These are phyloP conservation scores for Telmatherina bonti DNA, from an alignment of 2,797 vertebrate genomes.

Conservation along the genomic window DNA sequence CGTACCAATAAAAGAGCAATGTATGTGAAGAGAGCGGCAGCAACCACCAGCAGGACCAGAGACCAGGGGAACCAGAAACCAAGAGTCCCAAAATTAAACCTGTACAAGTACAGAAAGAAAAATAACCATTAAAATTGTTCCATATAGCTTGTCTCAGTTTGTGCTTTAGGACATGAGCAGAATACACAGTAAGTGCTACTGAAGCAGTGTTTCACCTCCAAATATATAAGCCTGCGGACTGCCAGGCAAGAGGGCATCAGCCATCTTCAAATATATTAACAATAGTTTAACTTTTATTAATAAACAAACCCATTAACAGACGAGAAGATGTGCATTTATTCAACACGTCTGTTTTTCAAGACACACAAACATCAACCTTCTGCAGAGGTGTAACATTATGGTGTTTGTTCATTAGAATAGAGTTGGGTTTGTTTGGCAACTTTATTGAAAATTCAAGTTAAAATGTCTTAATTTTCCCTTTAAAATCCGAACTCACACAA, in stretches of 20 bases:
- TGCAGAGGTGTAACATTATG: background rate
- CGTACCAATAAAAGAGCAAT: conserved; percentile 86
- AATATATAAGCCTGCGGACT: too few species aligned
- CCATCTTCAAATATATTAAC: background rate
- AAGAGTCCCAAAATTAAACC: conserved; percentile 86
- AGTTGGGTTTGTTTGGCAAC: background rate
- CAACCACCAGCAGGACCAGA: conserved; percentile 84
- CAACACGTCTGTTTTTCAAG: background rate
- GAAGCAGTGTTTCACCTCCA: background rate
- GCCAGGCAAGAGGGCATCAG: too few species aligned
- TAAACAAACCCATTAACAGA: background rate
- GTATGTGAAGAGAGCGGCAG: conserved; percentile 84
- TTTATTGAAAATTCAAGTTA: too few species aligned
- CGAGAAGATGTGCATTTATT: background rate
- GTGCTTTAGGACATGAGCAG: background rate
- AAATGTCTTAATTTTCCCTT: background rate
- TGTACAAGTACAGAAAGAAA: conserved; percentile 51
- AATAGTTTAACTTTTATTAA: background rate
- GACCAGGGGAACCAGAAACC: conserved; percentile 94
- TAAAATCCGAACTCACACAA: too few species aligned
- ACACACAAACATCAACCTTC: too few species aligned
- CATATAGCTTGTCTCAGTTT: background rate
- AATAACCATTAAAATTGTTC: background rate
- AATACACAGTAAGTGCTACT: background rate
- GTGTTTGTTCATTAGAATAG: background rate